Evolutionary conservation across 2,888 invertebrate species (phyloP).

Genomic region (Stictocephala bisonia): DNA sequence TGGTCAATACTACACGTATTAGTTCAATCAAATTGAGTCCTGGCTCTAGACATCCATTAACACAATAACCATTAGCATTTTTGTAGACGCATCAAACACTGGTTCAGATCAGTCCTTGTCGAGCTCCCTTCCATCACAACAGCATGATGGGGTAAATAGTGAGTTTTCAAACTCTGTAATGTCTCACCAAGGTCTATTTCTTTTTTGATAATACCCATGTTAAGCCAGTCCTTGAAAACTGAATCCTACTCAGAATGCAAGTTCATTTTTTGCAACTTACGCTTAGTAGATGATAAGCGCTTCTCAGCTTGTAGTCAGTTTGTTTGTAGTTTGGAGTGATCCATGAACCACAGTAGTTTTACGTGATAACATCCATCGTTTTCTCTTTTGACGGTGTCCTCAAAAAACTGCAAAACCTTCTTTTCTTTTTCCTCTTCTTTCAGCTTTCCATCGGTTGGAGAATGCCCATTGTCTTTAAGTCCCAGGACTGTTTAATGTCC

Average conservation of each 20-base stretch:
- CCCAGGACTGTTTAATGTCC: not conserved
- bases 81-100: not conserved
- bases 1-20: constrained; percentile 51
- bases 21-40: constrained; percentile 57
- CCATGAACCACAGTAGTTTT: not conserved
- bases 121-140: not conserved
- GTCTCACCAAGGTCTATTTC: not conserved
- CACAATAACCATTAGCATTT: constrained; percentile 22
- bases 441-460: too few relatives aligned
- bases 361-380: not conserved
- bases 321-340: not conserved
- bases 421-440: not conserved
- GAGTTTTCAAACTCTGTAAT: not conserved
- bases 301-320: not conserved
- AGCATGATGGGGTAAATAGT: not conserved
- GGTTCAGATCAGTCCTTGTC: not conserved
- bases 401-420: not conserved
- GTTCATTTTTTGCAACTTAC: not conserved
- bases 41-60: constrained; percentile 57
- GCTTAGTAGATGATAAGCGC: not conserved
- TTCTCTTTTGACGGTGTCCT: not conserved
- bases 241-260: not conserved
- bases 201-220: not conserved
- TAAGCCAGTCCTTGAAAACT: not conserved
- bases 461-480: not conserved